phyloP scores from a whole-genome alignment of 2,888 invertebrate genomes.

The Kuschelorhynchus macadamiae region DNA sequence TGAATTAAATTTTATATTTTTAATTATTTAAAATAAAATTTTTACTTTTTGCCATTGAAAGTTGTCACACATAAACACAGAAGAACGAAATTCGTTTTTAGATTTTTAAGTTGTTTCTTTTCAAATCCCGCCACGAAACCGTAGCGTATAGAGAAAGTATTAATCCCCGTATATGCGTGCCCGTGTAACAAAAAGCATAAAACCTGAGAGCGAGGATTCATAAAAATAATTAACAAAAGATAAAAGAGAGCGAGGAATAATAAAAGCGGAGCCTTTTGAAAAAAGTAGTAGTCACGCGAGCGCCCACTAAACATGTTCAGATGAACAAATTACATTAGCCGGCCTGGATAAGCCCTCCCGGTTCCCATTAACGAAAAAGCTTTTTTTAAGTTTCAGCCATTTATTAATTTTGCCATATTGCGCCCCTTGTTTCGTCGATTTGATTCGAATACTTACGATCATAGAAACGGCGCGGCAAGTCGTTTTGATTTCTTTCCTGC shows the following conservation, averaged over 20 bases:
- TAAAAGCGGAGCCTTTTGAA: conserved; percentile 55
- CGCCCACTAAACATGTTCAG: conserved; percentile 68
- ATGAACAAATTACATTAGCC: conserved; percentile 69
- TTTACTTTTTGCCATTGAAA: too few species aligned
- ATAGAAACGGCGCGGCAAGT: too few species aligned
- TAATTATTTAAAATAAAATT: too few species aligned
- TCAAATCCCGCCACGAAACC: too few species aligned
- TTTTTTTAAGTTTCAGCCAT: conserved; percentile 61
- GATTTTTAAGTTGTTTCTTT: too few species aligned
- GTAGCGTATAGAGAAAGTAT: conserved; percentile 35
- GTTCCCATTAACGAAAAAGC: conserved; percentile 69
- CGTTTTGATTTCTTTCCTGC: too few species aligned
- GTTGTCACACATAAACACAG: too few species aligned
- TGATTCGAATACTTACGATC: too few species aligned
- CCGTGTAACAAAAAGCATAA: conserved; percentile 44
- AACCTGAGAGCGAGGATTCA: conserved; percentile 60
- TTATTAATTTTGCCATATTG: conserved; percentile 40
- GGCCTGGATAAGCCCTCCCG: conserved; percentile 64
- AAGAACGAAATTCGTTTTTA: too few species aligned
- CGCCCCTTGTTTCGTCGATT: conserved; percentile 11
- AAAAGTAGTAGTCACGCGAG: conserved; percentile 65
- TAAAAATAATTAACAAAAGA: conserved; percentile 68
- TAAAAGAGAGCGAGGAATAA: conserved; percentile 68
- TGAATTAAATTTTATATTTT: too few species aligned
- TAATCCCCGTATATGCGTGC: conserved; percentile 42